phyloP scores from a whole-genome alignment of 2,113 vertebrate species.

The Pycnonotus jocosus region DNA sequence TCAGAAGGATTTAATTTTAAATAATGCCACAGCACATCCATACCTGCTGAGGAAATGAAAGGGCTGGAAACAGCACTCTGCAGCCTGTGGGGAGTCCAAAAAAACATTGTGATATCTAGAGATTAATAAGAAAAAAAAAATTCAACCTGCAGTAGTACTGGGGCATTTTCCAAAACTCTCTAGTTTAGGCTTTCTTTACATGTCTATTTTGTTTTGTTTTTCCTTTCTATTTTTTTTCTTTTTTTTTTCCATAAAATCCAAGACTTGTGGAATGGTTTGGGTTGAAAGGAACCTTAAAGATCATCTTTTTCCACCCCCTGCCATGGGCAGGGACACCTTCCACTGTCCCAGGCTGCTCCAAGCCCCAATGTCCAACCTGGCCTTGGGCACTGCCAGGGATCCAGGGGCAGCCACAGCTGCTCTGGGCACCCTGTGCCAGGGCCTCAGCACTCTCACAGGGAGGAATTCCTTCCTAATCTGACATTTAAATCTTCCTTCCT shows the following conservation, averaged over 20 bases:
- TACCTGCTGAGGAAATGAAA: background rate
- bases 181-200: background rate
- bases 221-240: too few relatives aligned
- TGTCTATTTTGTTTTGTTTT: too few relatives aligned
- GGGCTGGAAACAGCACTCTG: background rate
- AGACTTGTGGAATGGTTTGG: background rate
- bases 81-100: background rate
- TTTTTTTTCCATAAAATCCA: background rate
- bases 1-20: background rate
- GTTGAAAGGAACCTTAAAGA: rapidly evolving
- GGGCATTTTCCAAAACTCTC: background rate
- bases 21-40: background rate
- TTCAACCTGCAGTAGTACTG: background rate
- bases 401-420: background rate
- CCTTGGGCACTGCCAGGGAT: background rate
- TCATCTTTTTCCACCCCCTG: rapidly evolving
- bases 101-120: background rate
- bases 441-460: rapidly evolving
- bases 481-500: background rate
- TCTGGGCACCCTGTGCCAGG: background rate
- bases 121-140: background rate
- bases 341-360: background rate
- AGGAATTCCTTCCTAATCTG: background rate
- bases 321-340: background rate
- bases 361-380: background rate